Percentiles rank a stretch among this genome's conserved stretches.
These are phyloP conservation scores for Cotesia glomerata DNA, from an alignment of 1,140 invertebrate genomes.

Conservation along the genomic window DNA sequence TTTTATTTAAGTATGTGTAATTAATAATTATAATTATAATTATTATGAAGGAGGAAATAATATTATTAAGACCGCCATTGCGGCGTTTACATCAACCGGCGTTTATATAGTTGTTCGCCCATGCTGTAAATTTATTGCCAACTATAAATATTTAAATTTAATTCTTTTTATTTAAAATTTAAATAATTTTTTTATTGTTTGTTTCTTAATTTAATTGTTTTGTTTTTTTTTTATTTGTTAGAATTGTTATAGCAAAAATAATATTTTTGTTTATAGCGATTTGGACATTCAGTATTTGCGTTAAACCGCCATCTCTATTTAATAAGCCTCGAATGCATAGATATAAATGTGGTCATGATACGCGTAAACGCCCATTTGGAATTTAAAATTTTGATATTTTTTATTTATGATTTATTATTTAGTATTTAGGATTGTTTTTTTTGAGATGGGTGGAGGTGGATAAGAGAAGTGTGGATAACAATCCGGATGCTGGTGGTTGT, in stretches of 20 bases:
- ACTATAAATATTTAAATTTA: not conserved
- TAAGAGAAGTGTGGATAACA: too few species aligned
- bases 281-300: not conserved
- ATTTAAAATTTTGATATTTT: not conserved
- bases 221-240: not conserved
- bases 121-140: not conserved
- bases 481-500: too few species aligned
- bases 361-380: not conserved
- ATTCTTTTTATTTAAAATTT: not conserved
- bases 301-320: not conserved
- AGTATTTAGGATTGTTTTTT: too few species aligned
- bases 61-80: slow-evolving; percentile 22
- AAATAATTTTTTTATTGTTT: not conserved
- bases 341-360: not conserved
- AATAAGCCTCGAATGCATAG: not conserved
- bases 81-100: slow-evolving; percentile 30
- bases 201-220: not conserved
- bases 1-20: too few species aligned
- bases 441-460: too few species aligned
- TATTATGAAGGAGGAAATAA: not conserved
- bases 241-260: too few species aligned
- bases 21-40: not conserved
- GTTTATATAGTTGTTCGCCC: slow-evolving; percentile 1
- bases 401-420: too few species aligned
- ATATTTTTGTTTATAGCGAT: not conserved